A percentile compares a stretch with the other conserved stretches of the same genome.
These are phyloP conservation scores for Mastacembelus armatus DNA, from an alignment of 2,797 vertebrate species.

Conservation along the genomic window DNA sequence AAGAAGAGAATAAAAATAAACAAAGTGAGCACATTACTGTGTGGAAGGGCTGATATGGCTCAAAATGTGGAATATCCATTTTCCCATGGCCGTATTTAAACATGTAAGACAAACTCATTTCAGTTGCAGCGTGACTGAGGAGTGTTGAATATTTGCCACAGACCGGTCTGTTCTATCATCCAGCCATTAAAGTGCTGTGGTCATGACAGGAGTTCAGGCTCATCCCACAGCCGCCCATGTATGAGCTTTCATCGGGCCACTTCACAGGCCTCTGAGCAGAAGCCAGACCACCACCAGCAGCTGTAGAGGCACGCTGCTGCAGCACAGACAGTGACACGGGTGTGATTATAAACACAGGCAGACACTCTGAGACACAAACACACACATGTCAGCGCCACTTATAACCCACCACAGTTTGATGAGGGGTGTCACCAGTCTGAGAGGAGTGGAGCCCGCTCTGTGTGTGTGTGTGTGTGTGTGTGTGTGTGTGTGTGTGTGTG, in stretches of 20 bases:
- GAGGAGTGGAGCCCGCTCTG: conserved; percentile 28
- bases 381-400: conserved; percentile 50
- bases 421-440: conserved; percentile 58
- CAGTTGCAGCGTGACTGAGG: conserved; percentile 8
- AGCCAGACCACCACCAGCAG: conserved; percentile 65
- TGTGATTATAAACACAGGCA: conserved; percentile 42
- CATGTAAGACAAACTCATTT: not conserved
- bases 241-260: conserved; percentile 68
- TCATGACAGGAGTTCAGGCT: conserved; percentile 36
- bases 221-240: conserved; percentile 50
- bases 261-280: conserved; percentile 65
- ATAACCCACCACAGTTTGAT: conserved; percentile 48
- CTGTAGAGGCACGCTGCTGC: conserved; percentile 36
- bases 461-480: conserved; percentile 9
- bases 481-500: not conserved
- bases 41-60: no score
- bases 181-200: conserved; percentile 27
- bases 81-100: not conserved
- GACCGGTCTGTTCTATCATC: not conserved
- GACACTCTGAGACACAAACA: conserved; percentile 48
- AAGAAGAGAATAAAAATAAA: no score
- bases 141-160: not conserved
- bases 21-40: no score
- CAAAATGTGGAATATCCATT: not conserved
- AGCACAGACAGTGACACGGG: conserved; percentile 40